Evolutionary conservation across 2,888 invertebrate genomes (phyloP).

Genomic region (Lampropteryx suffumata): DNA sequence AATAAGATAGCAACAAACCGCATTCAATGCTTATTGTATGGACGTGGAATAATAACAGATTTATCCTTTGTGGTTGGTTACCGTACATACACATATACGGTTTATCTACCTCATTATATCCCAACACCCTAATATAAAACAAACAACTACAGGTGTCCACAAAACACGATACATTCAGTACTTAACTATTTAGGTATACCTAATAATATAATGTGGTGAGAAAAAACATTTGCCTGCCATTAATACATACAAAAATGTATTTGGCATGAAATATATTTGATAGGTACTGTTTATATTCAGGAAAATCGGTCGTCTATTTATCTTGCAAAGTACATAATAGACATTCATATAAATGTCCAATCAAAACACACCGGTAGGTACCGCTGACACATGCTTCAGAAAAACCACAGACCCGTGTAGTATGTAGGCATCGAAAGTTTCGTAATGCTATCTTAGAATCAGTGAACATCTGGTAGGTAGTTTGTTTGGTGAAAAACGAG

Average conservation of each 20-base stretch:
- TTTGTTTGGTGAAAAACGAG: slow-evolving; percentile 58
- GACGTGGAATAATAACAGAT: slow-evolving; percentile 14
- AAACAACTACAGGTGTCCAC: background rate
- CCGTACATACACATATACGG: background rate
- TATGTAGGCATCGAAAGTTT: slow-evolving; percentile 44
- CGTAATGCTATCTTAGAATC: slow-evolving; percentile 53
- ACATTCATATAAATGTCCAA: no score
- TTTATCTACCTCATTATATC: slow-evolving; percentile 3
- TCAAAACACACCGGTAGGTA: no score
- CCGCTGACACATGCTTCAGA: no score
- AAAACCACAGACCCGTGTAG: slow-evolving; percentile 38
- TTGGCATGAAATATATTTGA: no score
- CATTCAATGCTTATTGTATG: slow-evolving; percentile 37
- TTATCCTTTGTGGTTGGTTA: slow-evolving; percentile 20
- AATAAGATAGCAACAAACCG: slow-evolving; percentile 37
- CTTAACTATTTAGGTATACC: no score
- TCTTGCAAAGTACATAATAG: slow-evolving; percentile 23
- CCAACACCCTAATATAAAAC: background rate
- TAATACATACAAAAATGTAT: no score
- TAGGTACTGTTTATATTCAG: slow-evolving; percentile 9
- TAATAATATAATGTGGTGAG: no score
- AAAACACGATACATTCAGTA: no score
- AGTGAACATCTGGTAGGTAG: slow-evolving; percentile 45
- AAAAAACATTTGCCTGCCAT: no score
- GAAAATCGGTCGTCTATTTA: slow-evolving; percentile 23